Evolutionary conservation across 2,797 vertebrate species (phyloP), one percentile per base, ranked within the genome.

Genomic region (Sphenodon punctatus): DNA sequence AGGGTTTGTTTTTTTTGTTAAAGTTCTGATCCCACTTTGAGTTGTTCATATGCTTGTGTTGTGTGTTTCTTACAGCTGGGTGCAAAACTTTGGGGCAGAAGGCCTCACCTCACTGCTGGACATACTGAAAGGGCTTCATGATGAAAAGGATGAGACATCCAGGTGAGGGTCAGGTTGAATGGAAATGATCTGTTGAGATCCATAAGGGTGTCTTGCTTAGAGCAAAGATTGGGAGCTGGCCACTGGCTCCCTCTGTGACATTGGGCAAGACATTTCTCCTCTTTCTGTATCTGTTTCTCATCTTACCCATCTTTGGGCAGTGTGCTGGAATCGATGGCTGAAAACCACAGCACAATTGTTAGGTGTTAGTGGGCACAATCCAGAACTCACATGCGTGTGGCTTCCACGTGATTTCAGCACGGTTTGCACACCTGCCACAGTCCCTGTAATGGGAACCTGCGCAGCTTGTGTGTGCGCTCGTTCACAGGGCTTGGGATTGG

Each of bases 81-180:
- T 99, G 60, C 97, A 98, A 93, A 98, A 96, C 75, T 99, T 99
- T 95, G 98, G 97, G 86, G 89, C 91, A 46, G 98, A 98, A 43
- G 98, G 98, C 15, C 94, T 98, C 69, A 93, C 93, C 25, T 93
- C 97, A 73, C 95, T 99, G 73, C 92, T 98, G 72, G 94, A 78
- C 56, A 96, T 96, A 67, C 95, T 98, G 15, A 95, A 91, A 94
- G 95, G 90, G 88, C 95, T 98, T 7, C 97, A 97, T 78, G 97
- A 97, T 42, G 97, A 97, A 59, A 96, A 93, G 80, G 96, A 97
- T 4, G 97, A 98, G 10, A 63, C 27, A 75, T 39, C 88, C 61
- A 84, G 90, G 95, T 95, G 74, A 94, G 88, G 9, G 64, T 5
- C 14, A 38, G n/a, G 38, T 17, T 58, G 27, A 38, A 34, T 19